Evolutionary conservation across 2,113 vertebrate genomes (phyloP), one percentile per base, ranked within the genome.

Genomic region (Phyllostomus discolor): DNA sequence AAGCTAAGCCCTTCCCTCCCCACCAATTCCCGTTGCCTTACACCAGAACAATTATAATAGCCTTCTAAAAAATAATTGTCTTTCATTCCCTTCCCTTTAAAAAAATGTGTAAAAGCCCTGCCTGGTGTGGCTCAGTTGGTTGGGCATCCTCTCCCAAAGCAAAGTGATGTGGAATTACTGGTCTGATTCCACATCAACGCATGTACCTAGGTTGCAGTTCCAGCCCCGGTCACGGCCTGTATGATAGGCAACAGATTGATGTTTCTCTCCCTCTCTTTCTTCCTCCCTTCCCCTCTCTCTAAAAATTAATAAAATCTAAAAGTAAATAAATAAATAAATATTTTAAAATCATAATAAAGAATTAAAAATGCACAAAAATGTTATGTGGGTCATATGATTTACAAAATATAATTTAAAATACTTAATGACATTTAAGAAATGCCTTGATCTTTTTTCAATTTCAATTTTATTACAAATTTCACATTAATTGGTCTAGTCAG

Each of bases 401-500:
- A 94, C 17, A 94, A 90, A 89, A 76, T 88, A 75, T 33, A 78
- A 89, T 92, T 10, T 48, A 88, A 93, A 93, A 69, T 80, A 73
- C 33, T 66, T 79, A 69, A 57, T 52, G 43, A 54, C 20, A 69
- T 88, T 66, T 41, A 87, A 48, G 12, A 35, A 28, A 43, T 84
- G 22, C 24, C 33, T 75, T 95, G 43, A 48, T 88, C 24, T 28
- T 73, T 96, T 70, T 93, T 67, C 10, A 52, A 16, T 80, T 91
- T 69, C 22, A 50, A 24, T 24, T 94, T 90, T 79, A 28, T 94
- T 41, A 94, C 28, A 89, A 62, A 66, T 78, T 94, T 94, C 52
- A 33, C 7, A 59, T 33, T 81, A 52, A 24, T 38, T 76, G 38
- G 31, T 66, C 31, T 95, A 24, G n/a, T 90, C n/a, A 67, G 20